phyloP scores from a whole-genome alignment of 2,888 invertebrate species.

The Xiphydria camelus region DNA sequence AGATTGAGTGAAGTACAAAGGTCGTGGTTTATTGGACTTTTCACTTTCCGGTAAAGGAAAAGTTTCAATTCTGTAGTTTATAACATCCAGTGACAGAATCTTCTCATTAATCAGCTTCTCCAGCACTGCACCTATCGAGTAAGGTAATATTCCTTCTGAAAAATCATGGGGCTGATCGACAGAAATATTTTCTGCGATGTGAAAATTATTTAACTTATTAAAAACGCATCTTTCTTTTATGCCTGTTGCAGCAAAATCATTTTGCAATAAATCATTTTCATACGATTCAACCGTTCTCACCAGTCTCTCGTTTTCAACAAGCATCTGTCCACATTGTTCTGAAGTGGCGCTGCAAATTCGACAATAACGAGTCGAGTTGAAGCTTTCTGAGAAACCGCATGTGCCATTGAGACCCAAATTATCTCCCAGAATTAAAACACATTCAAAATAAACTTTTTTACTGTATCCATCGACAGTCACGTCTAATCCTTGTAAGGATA shows the following conservation, averaged over 20 bases:
- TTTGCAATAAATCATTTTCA: slow-evolving; percentile 14
- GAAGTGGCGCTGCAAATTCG: slow-evolving; percentile 21
- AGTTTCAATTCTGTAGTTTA: slow-evolving; percentile 16
- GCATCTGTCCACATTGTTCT: slow-evolving; percentile 19
- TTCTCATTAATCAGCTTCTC: slow-evolving; percentile 12
- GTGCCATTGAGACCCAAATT: slow-evolving; percentile 23
- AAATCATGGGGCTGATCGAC: slow-evolving; percentile 20
- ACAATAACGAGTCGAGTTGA: slow-evolving; percentile 20
- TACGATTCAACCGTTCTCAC: slow-evolving; percentile 21
- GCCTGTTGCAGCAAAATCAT: slow-evolving; percentile 18
- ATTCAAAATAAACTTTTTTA: slow-evolving; percentile 24
- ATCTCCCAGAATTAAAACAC: slow-evolving; percentile 22
- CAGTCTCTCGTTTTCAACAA: slow-evolving; percentile 16
- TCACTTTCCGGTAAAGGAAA: slow-evolving; percentile 18
- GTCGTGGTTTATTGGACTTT: slow-evolving; percentile 15
- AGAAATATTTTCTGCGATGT: slow-evolving; percentile 18
- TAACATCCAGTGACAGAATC: slow-evolving; percentile 12
- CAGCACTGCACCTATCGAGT: slow-evolving; percentile 17
- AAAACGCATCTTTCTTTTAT: slow-evolving; percentile 22
- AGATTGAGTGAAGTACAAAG: slow-evolving; percentile 16
- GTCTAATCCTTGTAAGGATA: slow-evolving; percentile 15
- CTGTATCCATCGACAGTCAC: slow-evolving; percentile 13
- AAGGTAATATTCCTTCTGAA: slow-evolving; percentile 14
- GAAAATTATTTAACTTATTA: slow-evolving; percentile 19
- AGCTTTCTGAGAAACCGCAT: slow-evolving; percentile 24